Percentiles rank a stretch among this genome's conserved stretches.
phyloP scores from a whole-genome alignment of 2,797 vertebrate species.

The Myripristis jacobus region DNA sequence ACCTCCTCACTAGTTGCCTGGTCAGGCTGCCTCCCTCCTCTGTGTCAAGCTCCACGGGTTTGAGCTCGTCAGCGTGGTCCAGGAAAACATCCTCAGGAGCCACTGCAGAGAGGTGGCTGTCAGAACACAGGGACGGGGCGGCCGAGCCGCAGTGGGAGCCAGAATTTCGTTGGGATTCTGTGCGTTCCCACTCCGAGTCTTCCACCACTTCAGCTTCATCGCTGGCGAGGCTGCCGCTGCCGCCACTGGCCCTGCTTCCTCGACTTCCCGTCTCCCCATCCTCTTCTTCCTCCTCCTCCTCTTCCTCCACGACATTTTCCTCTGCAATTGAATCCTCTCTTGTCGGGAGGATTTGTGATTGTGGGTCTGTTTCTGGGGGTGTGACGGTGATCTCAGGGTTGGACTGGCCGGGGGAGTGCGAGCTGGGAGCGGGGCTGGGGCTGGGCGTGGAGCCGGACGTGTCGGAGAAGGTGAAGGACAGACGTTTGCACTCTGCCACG shows the following conservation, averaged over 20 bases:
- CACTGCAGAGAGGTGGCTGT: conserved; percentile 71
- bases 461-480: conserved; percentile 92
- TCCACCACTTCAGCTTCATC: conserved; percentile 76
- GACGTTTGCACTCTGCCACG: conserved; percentile 86
- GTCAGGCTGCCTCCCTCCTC: conserved; percentile 93
- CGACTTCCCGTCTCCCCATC: conserved; percentile 73
- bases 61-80: conserved; percentile 84
- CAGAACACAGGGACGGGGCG: conserved; percentile 71
- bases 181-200: conserved; percentile 82
- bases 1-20: conserved; percentile 93
- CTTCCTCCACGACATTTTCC: conserved; percentile 72
- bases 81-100: conserved; percentile 83
- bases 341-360: conserved; percentile 62
- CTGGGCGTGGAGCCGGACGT: conserved; percentile 76
- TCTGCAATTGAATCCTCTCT: conserved; percentile 77
- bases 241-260: conserved; percentile 72
- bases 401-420: conserved; percentile 80
- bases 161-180: conserved; percentile 74
- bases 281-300: conserved; percentile 63
- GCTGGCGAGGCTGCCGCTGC: conserved; percentile 76
- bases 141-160: conserved; percentile 70
- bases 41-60: conserved; percentile 94
- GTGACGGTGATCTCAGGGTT: conserved; percentile 91
- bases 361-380: conserved; percentile 80
- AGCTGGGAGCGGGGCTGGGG: conserved; percentile 71